Evolutionary conservation across 2,888 invertebrate species (phyloP), one percentile per base, ranked within the genome.

Genomic region (Diloba caeruleocephala): DNA sequence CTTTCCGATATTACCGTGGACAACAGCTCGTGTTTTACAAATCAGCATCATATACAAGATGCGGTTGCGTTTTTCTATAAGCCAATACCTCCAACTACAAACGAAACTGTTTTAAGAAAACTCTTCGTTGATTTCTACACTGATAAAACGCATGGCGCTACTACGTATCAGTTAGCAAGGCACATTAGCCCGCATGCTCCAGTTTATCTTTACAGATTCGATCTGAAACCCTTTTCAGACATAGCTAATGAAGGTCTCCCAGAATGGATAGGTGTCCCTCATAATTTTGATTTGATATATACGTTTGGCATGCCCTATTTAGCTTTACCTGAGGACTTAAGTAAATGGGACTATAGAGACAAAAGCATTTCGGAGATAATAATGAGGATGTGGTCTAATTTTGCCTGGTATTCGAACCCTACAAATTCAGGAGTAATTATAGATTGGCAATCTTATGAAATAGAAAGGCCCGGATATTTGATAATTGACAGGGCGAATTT

Each of bases 241-340:
- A 91, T 94, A 19, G 95, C 95, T 2, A 94, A 94, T 34, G 95
- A 95, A 21, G 95, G 95, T 41, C 93, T 97, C 17, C 96, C 97
- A 0, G 95, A 95, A 34, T 97, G 97, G 97, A 95, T 96, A 0
- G 95, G 95, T 12, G 97, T 97, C 0, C 97, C 97, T 0, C 97
- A 97, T 81, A 95, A 97, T 83, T 97, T 96, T 68, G 97, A 97
- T 83, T 93, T 97, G 60, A 96, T 97, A 38, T 97, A 97, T 79
- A 94, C 97, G 4, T 97, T 97, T 94, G 97, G 97, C 0, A 93
- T 97, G 74, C 97, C 97, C 0, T 95, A 96, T 82, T 95, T 96
- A 94, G 94, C 94, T 4, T 85, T 94, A 26, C 92, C 95, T 1
- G 92, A 94, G 62, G 94, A 94, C 61, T 88, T 94, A 41, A 91